phyloP scores from a whole-genome alignment of 2,888 invertebrate species.

The Dryadula phaetusa region DNA sequence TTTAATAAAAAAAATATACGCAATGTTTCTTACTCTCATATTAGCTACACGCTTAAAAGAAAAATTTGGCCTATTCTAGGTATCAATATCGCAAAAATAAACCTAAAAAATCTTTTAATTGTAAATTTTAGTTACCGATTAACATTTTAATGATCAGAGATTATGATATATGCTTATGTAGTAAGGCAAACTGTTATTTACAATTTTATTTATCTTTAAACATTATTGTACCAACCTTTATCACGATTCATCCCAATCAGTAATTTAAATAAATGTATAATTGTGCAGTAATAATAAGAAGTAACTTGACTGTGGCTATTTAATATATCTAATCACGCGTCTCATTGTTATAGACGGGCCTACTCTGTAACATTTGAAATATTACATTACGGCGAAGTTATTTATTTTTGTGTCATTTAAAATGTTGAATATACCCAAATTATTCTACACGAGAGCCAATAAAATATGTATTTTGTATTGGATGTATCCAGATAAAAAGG shows the following conservation, averaged over 20 bases:
- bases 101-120: not conserved
- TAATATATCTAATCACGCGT: slow-evolving; percentile 19
- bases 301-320: slow-evolving; percentile 23
- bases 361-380: slow-evolving; percentile 33
- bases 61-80: slow-evolving; percentile 14
- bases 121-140: not conserved
- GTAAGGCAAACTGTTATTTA: not conserved
- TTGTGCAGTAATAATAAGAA: slow-evolving; percentile 4
- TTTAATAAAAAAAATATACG: not conserved
- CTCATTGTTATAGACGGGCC: slow-evolving; percentile 18
- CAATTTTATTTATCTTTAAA: not conserved
- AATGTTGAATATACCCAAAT: not conserved
- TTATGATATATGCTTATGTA: not conserved
- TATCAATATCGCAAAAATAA: not conserved
- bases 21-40: not conserved
- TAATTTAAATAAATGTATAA: not conserved
- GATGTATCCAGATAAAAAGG: not conserved
- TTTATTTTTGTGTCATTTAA: not conserved
- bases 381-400: not conserved
- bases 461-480: not conserved
- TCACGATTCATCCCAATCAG: not conserved
- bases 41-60: not conserved
- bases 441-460: not conserved
- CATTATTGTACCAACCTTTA: not conserved
- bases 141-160: no score